Conservation (phyloP, 1,140 invertebrate species). For the Drosophila sturtevanti region DNA sequence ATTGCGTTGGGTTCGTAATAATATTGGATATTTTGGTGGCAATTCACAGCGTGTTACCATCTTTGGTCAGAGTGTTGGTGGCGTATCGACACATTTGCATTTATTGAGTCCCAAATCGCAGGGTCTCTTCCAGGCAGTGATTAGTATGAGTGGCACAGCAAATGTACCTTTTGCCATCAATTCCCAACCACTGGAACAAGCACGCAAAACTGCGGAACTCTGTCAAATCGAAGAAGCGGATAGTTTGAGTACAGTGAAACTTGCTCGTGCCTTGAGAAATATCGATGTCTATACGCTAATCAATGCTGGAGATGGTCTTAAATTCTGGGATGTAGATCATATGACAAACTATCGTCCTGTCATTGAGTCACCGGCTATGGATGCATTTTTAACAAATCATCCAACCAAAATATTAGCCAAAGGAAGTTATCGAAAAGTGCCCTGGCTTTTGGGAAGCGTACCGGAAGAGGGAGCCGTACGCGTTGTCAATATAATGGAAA, state of each 20-base stretch:
- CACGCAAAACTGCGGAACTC: slow-evolving; percentile 56
- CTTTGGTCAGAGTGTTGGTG: slow-evolving; percentile 85
- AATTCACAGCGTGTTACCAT: slow-evolving; percentile 84
- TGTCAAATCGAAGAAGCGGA: slow-evolving; percentile 53
- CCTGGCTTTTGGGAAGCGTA: slow-evolving; percentile 82
- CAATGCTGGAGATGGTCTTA: slow-evolving; percentile 65
- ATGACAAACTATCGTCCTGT: slow-evolving; percentile 83
- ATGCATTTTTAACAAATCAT: slow-evolving; percentile 80
- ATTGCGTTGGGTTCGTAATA: slow-evolving; percentile 82
- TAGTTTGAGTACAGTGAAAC: slow-evolving; percentile 41
- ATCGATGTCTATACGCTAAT: slow-evolving; percentile 72
- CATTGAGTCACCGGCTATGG: slow-evolving; percentile 56
- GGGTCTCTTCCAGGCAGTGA: slow-evolving; percentile 84
- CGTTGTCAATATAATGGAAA: slow-evolving; percentile 76
- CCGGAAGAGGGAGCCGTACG: slow-evolving; percentile 83
- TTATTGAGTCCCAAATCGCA: slow-evolving; percentile 82
- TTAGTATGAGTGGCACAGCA: slow-evolving; percentile 86
- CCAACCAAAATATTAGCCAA: slow-evolving; percentile 71
- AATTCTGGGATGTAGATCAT: slow-evolving; percentile 83
- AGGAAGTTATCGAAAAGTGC: slow-evolving; percentile 74
- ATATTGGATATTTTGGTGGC: slow-evolving; percentile 80
- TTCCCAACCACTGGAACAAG: slow-evolving; percentile 82
- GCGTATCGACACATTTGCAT: slow-evolving; percentile 83
- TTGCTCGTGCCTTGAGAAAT: slow-evolving; percentile 78
- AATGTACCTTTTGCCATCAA: slow-evolving; percentile 85